phyloP scores from a whole-genome alignment of 2,113 vertebrate genomes.

The Hippotragus niger region DNA sequence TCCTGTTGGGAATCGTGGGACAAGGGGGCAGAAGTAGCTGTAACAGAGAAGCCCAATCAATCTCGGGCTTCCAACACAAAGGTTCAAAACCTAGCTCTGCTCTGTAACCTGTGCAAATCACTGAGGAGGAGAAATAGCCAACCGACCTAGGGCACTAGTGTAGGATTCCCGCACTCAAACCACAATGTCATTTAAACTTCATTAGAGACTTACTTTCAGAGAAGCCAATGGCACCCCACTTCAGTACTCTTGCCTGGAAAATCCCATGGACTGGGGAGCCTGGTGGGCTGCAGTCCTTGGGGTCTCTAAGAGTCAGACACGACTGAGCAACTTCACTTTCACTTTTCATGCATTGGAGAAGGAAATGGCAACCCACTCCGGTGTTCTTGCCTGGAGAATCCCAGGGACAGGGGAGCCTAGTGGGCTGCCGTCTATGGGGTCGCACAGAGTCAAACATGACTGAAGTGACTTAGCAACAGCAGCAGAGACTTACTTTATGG shows the following conservation, averaged over 20 bases:
- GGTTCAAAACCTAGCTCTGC: not conserved
- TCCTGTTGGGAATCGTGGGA: not conserved
- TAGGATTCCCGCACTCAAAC: not conserved
- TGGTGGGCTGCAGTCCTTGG: no score
- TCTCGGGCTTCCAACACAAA: not conserved
- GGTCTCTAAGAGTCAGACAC: accelerated
- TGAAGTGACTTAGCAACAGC: no score
- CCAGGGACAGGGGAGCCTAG: no score
- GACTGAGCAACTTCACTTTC: no score
- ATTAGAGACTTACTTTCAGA: not conserved
- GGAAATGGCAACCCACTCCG: no score
- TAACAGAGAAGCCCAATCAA: not conserved
- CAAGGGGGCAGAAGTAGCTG: accelerated
- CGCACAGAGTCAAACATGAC: no score
- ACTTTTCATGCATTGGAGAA: no score
- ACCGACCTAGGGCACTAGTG: not conserved
- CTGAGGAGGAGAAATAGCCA: not conserved
- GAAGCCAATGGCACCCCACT: no score
- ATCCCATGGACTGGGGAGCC: accelerated
- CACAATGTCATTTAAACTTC: not conserved
- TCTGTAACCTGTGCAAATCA: not conserved
- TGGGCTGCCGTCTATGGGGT: no score
- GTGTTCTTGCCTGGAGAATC: no score
- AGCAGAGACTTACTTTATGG: not conserved
- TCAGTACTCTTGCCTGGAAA: no score